These are phyloP conservation scores for Euglossa dilemma DNA, from an alignment of 1,140 invertebrate species.

Conservation along the genomic window DNA sequence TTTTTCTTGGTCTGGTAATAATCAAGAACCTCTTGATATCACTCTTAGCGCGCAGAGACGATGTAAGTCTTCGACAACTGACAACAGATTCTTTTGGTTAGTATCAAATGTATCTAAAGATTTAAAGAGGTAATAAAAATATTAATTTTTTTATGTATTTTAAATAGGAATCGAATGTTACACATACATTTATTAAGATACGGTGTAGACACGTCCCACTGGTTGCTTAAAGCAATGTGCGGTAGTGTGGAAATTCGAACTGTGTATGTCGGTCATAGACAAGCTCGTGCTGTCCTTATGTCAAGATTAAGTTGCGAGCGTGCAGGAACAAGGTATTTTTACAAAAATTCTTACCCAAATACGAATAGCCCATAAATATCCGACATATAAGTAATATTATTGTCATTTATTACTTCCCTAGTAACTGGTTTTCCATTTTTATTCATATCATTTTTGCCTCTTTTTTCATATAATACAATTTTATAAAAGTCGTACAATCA, in stretches of 20 bases:
- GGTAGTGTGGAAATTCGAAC: conserved; percentile 98
- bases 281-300: conserved; percentile 96
- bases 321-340: conserved; percentile 91
- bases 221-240: conserved; percentile 97
- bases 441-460: background rate
- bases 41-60: conserved; percentile 96
- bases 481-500: background rate
- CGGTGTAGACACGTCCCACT: conserved; percentile 93
- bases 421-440: background rate
- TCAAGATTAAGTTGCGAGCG: conserved; percentile 98
- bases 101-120: conserved; percentile 34
- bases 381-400: background rate
- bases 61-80: conserved; percentile 89
- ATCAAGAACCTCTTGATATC: conserved; percentile 88
- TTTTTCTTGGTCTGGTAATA: conserved; percentile 90
- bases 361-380: background rate
- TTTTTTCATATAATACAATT: background rate
- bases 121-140: background rate
- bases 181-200: conserved; percentile 95
- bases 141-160: conserved; percentile 23
- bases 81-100: conserved; percentile 98
- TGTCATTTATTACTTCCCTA: background rate
- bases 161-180: conserved; percentile 93
- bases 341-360: background rate
- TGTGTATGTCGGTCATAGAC: conserved; percentile 95